Evolutionary conservation across 2,888 invertebrate species (phyloP).

Genomic region (Aphidoletes aphidimyza): DNA sequence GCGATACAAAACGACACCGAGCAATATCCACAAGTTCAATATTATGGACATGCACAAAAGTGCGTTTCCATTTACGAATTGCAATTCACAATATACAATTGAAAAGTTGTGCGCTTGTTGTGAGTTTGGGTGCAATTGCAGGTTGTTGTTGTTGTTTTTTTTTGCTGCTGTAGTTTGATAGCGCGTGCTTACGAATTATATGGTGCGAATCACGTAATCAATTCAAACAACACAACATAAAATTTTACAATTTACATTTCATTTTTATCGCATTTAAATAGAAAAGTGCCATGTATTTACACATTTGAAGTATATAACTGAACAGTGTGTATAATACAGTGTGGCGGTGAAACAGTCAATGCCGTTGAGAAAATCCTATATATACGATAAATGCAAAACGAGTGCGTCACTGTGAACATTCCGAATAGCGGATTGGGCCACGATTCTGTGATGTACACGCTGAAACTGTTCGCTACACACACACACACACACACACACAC

Average conservation of each 20-base stretch:
- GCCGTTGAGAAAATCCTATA: too few relatives aligned
- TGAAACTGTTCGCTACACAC: too few relatives aligned
- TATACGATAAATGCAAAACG: too few relatives aligned
- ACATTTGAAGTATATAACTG: too few relatives aligned
- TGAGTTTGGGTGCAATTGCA: too few relatives aligned
- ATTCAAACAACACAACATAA: slow-evolving; percentile 46
- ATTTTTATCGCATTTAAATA: slow-evolving; percentile 37
- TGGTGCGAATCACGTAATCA: slow-evolving; percentile 49
- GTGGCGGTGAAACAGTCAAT: neutral
- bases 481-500: too few relatives aligned
- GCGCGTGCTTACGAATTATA: neutral
- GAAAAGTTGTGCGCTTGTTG: neutral
- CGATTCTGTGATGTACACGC: too few relatives aligned
- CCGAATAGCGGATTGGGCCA: too few relatives aligned
- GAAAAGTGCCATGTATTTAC: neutral
- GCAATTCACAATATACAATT: neutral
- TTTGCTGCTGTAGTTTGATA: too few relatives aligned
- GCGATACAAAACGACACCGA: neutral
- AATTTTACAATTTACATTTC: slow-evolving; percentile 42
- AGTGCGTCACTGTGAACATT: too few relatives aligned
- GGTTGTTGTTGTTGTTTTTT: too few relatives aligned
- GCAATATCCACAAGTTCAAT: neutral
- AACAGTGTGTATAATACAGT: neutral
- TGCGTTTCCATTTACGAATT: neutral
- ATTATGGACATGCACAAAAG: neutral